Percentiles rank a stretch among this genome's conserved stretches.
phyloP scores from a whole-genome alignment of 2,113 vertebrate genomes.

The Heloderma charlesbogerti region DNA sequence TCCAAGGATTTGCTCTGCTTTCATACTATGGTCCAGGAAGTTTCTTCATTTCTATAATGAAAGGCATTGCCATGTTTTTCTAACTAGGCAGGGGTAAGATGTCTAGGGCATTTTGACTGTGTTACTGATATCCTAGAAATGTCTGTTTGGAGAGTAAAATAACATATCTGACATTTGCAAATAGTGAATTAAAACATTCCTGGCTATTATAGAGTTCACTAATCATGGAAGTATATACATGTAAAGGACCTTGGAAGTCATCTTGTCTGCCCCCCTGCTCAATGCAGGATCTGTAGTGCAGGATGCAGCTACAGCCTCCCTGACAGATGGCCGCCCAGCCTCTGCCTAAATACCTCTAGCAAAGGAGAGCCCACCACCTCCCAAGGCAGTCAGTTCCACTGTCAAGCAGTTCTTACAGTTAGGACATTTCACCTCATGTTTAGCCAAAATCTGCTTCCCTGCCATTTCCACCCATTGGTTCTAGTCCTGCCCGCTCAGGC shows the following conservation, averaged over 20 bases:
- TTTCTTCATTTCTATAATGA: neutral
- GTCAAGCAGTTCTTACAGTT: too few relatives aligned
- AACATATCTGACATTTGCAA: conserved; percentile 15
- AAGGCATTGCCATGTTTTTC: neutral
- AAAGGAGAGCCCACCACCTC: too few relatives aligned
- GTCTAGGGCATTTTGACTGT: neutral
- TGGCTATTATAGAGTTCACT: neutral
- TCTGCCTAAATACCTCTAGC: too few relatives aligned
- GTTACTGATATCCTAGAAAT: neutral
- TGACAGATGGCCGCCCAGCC: too few relatives aligned
- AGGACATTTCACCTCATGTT: neutral
- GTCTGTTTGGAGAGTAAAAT: neutral
- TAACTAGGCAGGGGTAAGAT: neutral
- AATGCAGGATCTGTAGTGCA: too few relatives aligned
- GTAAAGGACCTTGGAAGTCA: too few relatives aligned
- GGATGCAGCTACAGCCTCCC: too few relatives aligned
- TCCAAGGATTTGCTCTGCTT: neutral
- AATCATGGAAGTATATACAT: too few relatives aligned
- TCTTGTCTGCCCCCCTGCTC: too few relatives aligned
- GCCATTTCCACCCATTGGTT: neutral
- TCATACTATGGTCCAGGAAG: neutral
- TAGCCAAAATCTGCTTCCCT: neutral
- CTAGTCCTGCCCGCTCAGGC: neutral
- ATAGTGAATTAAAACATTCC: neutral
- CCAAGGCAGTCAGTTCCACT: too few relatives aligned